Evolutionary conservation across 2,888 invertebrate genomes (phyloP).

Genomic region (Pachymerium ferrugineum): DNA sequence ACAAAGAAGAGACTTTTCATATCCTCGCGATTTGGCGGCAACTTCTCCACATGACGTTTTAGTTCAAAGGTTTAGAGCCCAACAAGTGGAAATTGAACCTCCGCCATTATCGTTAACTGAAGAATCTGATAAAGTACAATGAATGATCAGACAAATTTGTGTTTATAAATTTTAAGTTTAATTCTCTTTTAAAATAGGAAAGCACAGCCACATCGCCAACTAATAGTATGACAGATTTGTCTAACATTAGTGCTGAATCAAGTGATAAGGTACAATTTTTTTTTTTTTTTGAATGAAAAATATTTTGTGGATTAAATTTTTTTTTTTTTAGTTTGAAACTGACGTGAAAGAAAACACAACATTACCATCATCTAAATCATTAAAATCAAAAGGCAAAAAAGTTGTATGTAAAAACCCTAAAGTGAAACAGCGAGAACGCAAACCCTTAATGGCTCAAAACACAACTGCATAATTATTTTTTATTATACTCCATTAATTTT

Average conservation of each 20-base stretch:
- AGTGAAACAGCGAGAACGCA: neutral
- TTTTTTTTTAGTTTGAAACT: neutral
- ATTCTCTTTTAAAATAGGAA: neutral
- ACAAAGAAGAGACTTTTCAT: neutral
- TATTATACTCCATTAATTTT: neutral
- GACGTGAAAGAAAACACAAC: neutral
- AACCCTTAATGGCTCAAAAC: neutral
- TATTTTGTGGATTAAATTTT: neutral
- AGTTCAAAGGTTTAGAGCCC: neutral
- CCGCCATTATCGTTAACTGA: neutral
- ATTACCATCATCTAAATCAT: too few species aligned
- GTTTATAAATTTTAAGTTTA: neutral
- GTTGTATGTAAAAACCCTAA: neutral
- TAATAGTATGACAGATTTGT: neutral
- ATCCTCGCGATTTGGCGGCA: neutral
- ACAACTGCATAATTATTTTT: slow-evolving; percentile 6
- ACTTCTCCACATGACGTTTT: neutral
- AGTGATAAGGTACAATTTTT: neutral
- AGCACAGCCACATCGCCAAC: neutral
- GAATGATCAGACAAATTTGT: neutral
- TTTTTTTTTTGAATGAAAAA: neutral
- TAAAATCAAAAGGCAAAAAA: neutral
- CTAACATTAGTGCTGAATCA: neutral
- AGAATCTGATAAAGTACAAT: neutral
- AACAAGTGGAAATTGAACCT: neutral